Percentiles rank a stretch among this genome's conserved stretches.
Conservation (phyloP, 2,113 vertebrate genomes). For the Onychostruthus taczanowskii region DNA sequence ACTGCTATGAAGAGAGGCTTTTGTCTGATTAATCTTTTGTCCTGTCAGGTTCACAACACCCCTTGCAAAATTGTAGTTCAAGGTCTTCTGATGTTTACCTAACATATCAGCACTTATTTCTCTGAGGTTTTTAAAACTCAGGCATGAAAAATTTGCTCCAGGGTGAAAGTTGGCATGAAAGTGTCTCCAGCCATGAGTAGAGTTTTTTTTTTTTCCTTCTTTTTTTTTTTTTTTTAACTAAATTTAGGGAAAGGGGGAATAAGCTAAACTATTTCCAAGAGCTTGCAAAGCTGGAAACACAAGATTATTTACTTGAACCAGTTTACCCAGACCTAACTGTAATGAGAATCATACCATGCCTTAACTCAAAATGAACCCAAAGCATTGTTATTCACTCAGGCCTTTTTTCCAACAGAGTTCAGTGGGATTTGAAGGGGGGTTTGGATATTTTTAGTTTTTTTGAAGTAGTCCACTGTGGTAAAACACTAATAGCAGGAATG, state of each 20-base stretch:
- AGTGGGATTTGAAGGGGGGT: not conserved
- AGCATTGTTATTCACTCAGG: not conserved
- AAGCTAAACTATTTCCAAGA: not conserved
- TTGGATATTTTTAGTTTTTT: not conserved
- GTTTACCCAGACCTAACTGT: not conserved
- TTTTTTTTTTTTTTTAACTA: not conserved
- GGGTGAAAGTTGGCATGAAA: slow-evolving; percentile 51
- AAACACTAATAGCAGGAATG: not conserved
- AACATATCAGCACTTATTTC: slow-evolving; percentile 50
- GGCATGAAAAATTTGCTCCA: slow-evolving; percentile 62
- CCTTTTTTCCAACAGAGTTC: not conserved
- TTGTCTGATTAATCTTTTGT: slow-evolving; percentile 57
- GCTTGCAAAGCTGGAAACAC: not conserved
- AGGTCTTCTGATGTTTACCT: slow-evolving; percentile 59
- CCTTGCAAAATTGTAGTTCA: slow-evolving; percentile 40
- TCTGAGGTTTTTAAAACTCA: slow-evolving; percentile 62
- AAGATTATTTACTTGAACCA: not conserved
- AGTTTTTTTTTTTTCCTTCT: not conserved
- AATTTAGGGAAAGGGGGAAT: not conserved
- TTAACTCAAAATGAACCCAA: not conserved
- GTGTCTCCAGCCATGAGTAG: slow-evolving; percentile 20
- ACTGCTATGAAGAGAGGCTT: slow-evolving; percentile 19
- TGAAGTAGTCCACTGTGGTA: not conserved
- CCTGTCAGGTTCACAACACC: slow-evolving; percentile 44
- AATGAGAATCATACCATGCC: not conserved